phyloP scores from a whole-genome alignment of 2,113 vertebrate genomes.

The Etheostoma spectabile region DNA sequence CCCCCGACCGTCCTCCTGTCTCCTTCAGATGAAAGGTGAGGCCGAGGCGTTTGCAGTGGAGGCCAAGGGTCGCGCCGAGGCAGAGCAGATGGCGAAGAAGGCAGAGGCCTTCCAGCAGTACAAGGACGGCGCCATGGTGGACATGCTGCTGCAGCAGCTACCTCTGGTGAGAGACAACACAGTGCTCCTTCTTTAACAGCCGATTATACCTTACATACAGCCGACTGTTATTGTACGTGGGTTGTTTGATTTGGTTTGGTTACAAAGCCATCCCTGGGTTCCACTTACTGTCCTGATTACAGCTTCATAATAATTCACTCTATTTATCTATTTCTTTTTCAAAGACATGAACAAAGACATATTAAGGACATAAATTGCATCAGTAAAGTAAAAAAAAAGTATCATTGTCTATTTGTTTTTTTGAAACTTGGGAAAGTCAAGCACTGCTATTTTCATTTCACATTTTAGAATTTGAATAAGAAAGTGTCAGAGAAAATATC shows the following conservation, averaged over 20 bases:
- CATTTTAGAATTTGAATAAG: not conserved
- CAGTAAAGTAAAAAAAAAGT: not conserved
- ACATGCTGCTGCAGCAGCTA: slow-evolving; percentile 92
- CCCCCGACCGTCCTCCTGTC: not conserved
- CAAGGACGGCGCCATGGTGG: slow-evolving; percentile 91
- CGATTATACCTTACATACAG: not conserved
- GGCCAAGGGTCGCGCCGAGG: slow-evolving; percentile 89
- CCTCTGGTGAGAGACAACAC: slow-evolving; percentile 84
- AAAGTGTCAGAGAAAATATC: not conserved
- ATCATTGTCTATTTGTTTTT: not conserved
- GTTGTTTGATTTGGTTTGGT: not conserved
- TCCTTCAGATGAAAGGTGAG: slow-evolving; percentile 83
- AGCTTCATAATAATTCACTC: not conserved
- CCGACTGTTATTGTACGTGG: fast-evolving
- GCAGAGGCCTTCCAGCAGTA: slow-evolving; percentile 91
- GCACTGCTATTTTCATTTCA: not conserved
- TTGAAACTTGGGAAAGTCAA: too few species aligned
- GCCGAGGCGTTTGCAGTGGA: slow-evolving; percentile 90
- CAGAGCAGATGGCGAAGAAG: slow-evolving; percentile 92
- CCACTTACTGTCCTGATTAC: not conserved
- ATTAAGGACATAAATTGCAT: not conserved
- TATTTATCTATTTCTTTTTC: not conserved
- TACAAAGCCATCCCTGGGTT: not conserved
- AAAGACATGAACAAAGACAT: not conserved
- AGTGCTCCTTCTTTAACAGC: not conserved